These are phyloP conservation scores for Dorcus parallelipipedus DNA, from an alignment of 2,888 invertebrate species.

Conservation along the genomic window DNA sequence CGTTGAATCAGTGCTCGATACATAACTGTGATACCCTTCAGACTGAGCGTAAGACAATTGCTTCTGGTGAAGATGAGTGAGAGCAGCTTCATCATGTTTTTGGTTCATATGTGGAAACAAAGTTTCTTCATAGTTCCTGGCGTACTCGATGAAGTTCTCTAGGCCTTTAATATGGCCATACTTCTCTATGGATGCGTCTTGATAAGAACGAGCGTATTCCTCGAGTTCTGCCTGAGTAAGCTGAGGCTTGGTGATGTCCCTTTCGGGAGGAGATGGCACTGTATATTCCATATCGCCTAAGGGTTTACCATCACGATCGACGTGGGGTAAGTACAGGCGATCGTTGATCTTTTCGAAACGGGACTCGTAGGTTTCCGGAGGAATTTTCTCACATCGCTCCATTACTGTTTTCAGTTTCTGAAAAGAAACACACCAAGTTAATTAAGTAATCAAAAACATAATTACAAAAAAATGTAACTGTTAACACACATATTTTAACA, in stretches of 20 bases:
- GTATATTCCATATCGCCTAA: slow-evolving; percentile 63
- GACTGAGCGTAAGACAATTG: slow-evolving; percentile 76
- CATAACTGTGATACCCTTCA: slow-evolving; percentile 78
- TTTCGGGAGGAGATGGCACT: slow-evolving; percentile 68
- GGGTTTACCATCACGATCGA: slow-evolving; percentile 62
- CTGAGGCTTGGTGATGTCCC: slow-evolving; percentile 50
- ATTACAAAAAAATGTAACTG: neutral
- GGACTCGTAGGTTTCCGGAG: slow-evolving; percentile 56
- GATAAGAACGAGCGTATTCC: slow-evolving; percentile 65
- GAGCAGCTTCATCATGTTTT: slow-evolving; percentile 44
- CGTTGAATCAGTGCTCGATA: slow-evolving; percentile 68
- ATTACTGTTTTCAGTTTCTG: slow-evolving; percentile 66
- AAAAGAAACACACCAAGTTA: slow-evolving; percentile 17
- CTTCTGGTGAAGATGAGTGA: slow-evolving; percentile 62
- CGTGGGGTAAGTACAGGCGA: slow-evolving; percentile 54
- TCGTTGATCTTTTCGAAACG: slow-evolving; percentile 48
- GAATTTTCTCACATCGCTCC: slow-evolving; percentile 65
- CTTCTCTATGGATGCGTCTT: slow-evolving; percentile 43
- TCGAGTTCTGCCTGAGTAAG: slow-evolving; percentile 67
- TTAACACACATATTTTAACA: neutral
- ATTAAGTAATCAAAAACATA: too few species aligned
- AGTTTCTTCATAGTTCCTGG: slow-evolving; percentile 58
- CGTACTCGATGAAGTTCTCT: slow-evolving; percentile 66
- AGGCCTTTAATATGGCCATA: slow-evolving; percentile 46
- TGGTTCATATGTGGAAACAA: slow-evolving; percentile 39